Evolutionary conservation across 2,888 invertebrate genomes (phyloP).

Genomic region (Parnassius smintheus): DNA sequence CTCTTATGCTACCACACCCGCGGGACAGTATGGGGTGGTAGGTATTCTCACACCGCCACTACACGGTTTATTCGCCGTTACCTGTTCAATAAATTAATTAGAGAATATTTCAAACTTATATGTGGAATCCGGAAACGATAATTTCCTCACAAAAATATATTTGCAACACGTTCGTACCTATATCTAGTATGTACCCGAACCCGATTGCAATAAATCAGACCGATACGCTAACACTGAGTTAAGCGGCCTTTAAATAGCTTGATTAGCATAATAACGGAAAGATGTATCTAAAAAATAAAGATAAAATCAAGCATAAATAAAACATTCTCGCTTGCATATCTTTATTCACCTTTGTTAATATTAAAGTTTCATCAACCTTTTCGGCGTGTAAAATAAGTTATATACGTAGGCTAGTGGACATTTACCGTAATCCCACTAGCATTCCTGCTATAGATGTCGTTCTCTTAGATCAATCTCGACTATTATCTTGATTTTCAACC

Average conservation of each 20-base stretch:
- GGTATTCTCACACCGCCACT: too few relatives aligned
- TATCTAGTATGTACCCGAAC: constrained; percentile 7
- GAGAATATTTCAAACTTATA: too few relatives aligned
- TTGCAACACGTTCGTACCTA: constrained; percentile 22
- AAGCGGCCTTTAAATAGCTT: constrained; percentile 13
- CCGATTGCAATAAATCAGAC: constrained; percentile 11
- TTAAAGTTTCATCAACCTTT: constrained; percentile 11
- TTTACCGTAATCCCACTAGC: constrained; percentile 12
- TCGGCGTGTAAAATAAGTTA: neutral
- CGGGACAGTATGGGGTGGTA: too few relatives aligned
- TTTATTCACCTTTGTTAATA: neutral
- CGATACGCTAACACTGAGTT: constrained; percentile 2
- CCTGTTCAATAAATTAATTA: too few relatives aligned
- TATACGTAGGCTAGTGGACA: constrained; percentile 4
- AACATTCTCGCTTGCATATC: neutral
- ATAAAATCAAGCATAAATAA: neutral
- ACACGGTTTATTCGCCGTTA: too few relatives aligned
- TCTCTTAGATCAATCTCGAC: constrained; percentile 12
- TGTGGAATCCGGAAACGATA: too few relatives aligned
- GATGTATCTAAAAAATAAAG: constrained; percentile 9
- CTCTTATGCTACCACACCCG: too few relatives aligned
- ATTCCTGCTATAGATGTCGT: constrained; percentile 9
- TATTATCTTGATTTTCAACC: neutral
- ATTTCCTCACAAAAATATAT: constrained; percentile 26
- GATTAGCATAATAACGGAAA: constrained; percentile 21